Percentiles rank a stretch among this genome's conserved stretches.
Conservation (phyloP, 1,140 invertebrate genomes). For the Zaprionus davidi region DNA sequence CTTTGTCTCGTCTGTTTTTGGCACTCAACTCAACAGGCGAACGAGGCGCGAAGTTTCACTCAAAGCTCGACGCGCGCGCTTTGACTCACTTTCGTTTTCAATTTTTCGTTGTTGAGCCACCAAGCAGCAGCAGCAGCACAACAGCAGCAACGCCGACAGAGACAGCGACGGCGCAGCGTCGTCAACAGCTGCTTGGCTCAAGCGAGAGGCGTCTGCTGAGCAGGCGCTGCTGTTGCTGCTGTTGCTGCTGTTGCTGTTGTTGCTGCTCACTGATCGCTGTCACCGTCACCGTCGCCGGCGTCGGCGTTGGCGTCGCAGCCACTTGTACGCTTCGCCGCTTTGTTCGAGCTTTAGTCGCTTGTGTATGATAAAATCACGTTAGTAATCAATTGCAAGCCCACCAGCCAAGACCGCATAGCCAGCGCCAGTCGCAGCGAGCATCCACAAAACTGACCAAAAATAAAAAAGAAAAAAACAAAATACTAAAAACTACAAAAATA, state of each 20-base stretch:
- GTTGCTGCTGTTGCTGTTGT: constrained; percentile 17
- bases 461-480: constrained; percentile 8
- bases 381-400: constrained; percentile 84
- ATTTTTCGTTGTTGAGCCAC: constrained; percentile 32
- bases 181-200: constrained; percentile 34
- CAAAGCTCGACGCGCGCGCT: constrained; percentile 32
- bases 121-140: background rate
- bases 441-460: constrained; percentile 20
- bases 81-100: constrained; percentile 44
- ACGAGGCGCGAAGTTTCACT: constrained; percentile 24
- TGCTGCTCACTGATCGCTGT: constrained; percentile 14
- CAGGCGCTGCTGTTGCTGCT: background rate
- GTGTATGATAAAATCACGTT: constrained; percentile 84
- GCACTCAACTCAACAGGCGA: constrained; percentile 4
- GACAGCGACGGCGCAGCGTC: constrained; percentile 39
- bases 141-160: background rate
- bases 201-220: constrained; percentile 4
- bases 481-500: constrained; percentile 16
- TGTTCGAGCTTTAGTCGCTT: constrained; percentile 84
- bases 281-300: constrained; percentile 35
- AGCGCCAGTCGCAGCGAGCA: constrained; percentile 58
- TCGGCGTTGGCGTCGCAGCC: constrained; percentile 44
- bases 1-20: constrained; percentile 3
- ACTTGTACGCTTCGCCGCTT: constrained; percentile 58
- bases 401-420: constrained; percentile 77